Conservation (phyloP, 2,797 vertebrate genomes). For the Smutsia temminckii region DNA sequence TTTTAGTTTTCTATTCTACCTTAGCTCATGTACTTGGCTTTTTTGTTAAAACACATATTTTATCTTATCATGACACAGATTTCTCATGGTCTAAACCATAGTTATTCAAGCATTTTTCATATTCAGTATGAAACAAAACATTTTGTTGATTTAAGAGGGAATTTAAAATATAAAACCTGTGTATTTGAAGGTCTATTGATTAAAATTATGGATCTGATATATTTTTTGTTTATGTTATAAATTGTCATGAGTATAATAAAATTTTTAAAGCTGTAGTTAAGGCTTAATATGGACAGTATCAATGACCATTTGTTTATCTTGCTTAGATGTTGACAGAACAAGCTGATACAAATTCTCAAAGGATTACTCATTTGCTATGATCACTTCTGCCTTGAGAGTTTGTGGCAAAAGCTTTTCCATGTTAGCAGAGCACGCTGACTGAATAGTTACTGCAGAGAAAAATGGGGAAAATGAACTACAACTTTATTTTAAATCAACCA, state of each 20-base stretch:
- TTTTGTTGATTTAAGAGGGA: background rate
- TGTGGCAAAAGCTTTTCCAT: background rate
- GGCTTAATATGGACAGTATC: background rate
- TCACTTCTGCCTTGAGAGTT: background rate
- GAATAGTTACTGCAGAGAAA: background rate
- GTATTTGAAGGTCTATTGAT: background rate
- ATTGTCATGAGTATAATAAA: background rate
- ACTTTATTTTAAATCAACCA: rapidly evolving
- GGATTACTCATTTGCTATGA: background rate
- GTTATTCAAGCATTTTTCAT: background rate
- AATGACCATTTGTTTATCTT: background rate
- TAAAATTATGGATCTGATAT: background rate
- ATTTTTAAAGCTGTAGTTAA: background rate
- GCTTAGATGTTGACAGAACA: background rate
- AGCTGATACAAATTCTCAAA: background rate
- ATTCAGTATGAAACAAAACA: background rate
- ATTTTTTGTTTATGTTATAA: background rate
- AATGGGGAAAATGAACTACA: background rate
- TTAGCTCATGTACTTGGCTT: background rate
- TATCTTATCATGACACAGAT: background rate
- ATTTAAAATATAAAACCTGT: background rate
- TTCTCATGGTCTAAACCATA: background rate
- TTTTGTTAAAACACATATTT: background rate
- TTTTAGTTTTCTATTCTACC: background rate
- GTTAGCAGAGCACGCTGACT: background rate